Percentiles rank a stretch among this genome's conserved stretches.
phyloP scores from a whole-genome alignment of 2,797 vertebrate species.

The Oreortyx pictus region DNA sequence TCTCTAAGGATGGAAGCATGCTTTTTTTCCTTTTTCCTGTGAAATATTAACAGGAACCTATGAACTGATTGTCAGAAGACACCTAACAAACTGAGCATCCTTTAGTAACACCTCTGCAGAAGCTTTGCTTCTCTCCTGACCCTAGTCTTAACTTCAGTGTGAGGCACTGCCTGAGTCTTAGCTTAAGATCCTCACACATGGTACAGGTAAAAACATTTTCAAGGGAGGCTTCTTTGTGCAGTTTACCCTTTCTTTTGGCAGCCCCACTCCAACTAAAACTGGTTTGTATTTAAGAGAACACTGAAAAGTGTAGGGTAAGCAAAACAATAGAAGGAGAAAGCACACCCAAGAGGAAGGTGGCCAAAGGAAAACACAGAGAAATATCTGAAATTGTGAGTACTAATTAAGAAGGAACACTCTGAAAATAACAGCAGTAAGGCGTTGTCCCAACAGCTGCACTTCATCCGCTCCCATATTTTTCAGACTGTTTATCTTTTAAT shows the following conservation, averaged over 20 bases:
- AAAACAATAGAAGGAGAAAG: background rate
- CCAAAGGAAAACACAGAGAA: background rate
- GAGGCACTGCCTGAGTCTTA: background rate
- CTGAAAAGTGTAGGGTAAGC: background rate
- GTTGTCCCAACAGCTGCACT: background rate
- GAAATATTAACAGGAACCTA: conserved; percentile 20
- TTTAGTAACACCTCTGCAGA: background rate
- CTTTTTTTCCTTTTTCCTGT: background rate
- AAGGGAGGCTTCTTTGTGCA: background rate
- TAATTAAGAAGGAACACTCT: background rate
- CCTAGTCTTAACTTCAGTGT: background rate
- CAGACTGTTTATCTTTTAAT: conserved; percentile 7
- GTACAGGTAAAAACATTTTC: background rate
- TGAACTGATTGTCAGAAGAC: background rate
- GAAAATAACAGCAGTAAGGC: background rate
- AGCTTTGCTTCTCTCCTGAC: background rate
- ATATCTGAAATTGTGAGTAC: background rate
- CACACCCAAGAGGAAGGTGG: background rate
- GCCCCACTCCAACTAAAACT: background rate
- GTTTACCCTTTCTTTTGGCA: background rate
- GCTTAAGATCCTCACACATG: background rate
- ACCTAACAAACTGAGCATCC: background rate
- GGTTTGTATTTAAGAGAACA: background rate
- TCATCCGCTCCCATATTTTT: background rate
- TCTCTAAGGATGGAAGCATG: conserved; percentile 14